These are phyloP conservation scores for Apamea monoglypha DNA, from an alignment of 2,888 invertebrate genomes.

Conservation along the genomic window DNA sequence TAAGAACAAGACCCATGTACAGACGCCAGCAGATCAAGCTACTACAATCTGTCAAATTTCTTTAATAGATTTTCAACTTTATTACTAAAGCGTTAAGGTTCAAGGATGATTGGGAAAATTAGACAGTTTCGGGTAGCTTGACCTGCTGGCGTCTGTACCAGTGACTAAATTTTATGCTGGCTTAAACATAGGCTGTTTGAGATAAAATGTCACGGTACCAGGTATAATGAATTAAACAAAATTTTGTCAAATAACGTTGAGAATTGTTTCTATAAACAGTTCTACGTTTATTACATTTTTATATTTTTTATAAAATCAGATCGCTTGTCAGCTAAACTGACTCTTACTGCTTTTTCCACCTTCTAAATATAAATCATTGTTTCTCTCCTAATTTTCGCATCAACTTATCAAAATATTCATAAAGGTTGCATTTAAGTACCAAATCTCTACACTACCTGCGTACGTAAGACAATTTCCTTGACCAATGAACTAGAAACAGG, in stretches of 20 bases:
- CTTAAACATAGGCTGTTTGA: neutral
- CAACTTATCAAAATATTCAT: neutral
- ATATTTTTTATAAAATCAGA: neutral
- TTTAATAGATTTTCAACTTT: too few species aligned
- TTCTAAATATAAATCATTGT: neutral
- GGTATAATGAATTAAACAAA: neutral
- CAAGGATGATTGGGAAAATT: too few species aligned
- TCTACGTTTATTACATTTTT: neutral
- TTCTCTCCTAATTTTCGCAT: neutral
- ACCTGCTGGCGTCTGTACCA: too few species aligned
- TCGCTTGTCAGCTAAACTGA: neutral
- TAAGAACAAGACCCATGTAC: neutral
- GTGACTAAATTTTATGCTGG: neutral
- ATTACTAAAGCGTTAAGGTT: too few species aligned
- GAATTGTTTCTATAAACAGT: neutral
- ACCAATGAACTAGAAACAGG: constrained; percentile 12
- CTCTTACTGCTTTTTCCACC: neutral
- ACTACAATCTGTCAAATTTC: too few species aligned
- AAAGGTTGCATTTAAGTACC: neutral
- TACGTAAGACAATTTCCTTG: neutral
- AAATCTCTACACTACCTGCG: neutral
- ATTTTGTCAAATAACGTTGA: neutral
- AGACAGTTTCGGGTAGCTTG: too few species aligned
- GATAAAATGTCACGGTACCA: neutral
- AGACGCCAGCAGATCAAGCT: too few species aligned